Base-by-base conservation (phyloP, 2,113 vertebrate genomes). In the Columba janthina region DNA sequence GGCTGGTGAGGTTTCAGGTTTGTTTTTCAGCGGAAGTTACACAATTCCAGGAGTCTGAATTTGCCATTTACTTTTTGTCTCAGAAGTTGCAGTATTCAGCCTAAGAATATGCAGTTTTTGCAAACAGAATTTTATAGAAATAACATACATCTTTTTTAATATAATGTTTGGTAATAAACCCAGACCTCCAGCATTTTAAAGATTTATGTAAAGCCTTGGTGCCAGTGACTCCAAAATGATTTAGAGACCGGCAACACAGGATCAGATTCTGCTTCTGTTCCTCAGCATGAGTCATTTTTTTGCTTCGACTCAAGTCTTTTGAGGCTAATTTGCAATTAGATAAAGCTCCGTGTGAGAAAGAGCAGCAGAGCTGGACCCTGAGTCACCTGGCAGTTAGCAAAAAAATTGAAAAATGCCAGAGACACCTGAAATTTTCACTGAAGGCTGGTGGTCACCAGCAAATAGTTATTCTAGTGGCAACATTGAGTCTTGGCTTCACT, bases 351-450 rank as follows among this genome's bases (percentile, higher is more conserved):
- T 34, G 58, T 81, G 92, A 96, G 83, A 93, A 96, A 90, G 90
- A 89, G 76, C 86, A 94, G 92, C 73, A 85, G 72, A 75, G 62
- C 70, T 54, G 76, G 73, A 84, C 70, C 31, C 57, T 8, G 57
- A 78, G 48, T 94, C 88, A 90, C 83, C 66, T 84, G 73, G 90
- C 48, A 74, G 83, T 86, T 46, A 31, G 50, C 57, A 94, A 94
- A 96, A 95, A 96, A 84, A 93, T 79, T 93, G 86, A 92, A 72
- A 94, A 96, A 92, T 77, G 88, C 66, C 89, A 93, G 85, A 95
- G 70, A 67, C 71, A 88, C 65, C 79, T 85, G 92, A 91, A 95
- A 76, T 69, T 69, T 75, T 75, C 90, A 87, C 72, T 86, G 89
- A 94, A 96, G 79, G 25, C 69, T 87, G 85, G 88, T 95, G 93